Base-by-base conservation (phyloP, 2,888 invertebrate genomes). In the Drosophila prolongata region DNA sequence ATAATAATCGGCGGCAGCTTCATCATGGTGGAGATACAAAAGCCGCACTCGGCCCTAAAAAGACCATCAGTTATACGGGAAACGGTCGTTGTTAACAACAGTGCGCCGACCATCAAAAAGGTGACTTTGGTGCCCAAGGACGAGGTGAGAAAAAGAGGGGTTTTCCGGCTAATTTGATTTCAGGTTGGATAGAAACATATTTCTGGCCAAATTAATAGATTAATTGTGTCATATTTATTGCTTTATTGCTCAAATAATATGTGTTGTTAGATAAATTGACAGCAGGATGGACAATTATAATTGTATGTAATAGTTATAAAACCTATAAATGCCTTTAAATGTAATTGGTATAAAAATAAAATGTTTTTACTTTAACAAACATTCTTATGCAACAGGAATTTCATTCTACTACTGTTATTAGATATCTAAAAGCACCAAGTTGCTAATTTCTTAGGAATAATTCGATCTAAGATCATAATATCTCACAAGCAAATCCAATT, bases 121-220 rank as follows among this genome's bases (percentile, higher is more conserved):
- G 92, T 92, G 47, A 92, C 92, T 44, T 80, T 92, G 56, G 90
- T 92, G 79, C 90, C 91, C 64, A 92, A 92, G 76, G 92, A 92
- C 66, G 92, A 92, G 92, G 92, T 92, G 87, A 92, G 92, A 37
- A 24, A 49, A 10, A 14, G 14, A 34, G 10, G 1, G 14, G 9
- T 46, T n/a, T 8, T 24, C 1, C n/a, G 10, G 16, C 42, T 3
- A 43, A 11, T 11, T 40, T 27, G 6, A 27, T 40, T 14, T 27
- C 14, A 9, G n/a, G 10, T 6, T 3, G n/a, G 2, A n/a, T 9
- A n/a, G 10, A 5, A 37, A 37, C 11, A 52, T 13, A 14, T 57
- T 53, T 50, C 35, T 13, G 24, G 55, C 27, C 27, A 27, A 27
- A 38, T 54, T 24, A 24, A 4, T 11, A 10, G 30, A 47, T 47